Evolutionary conservation across 2,113 vertebrate species (phyloP).

Genomic region (Delphinapterus leucas): DNA sequence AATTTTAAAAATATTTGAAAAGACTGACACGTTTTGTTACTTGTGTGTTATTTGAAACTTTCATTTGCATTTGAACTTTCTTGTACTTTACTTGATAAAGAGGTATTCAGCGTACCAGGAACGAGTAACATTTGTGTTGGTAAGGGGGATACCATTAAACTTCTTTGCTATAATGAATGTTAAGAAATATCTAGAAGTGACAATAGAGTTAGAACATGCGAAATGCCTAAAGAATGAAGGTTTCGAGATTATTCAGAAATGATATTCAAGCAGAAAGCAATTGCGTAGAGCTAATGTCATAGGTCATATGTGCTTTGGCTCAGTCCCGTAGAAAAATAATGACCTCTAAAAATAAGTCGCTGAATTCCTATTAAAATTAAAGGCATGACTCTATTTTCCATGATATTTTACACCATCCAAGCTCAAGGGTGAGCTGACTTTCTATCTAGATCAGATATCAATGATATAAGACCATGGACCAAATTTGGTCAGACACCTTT

Average conservation of each 20-base stretch:
- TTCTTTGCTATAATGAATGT: neutral
- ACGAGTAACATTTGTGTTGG: neutral
- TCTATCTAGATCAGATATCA: neutral
- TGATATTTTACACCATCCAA: slow-evolving; percentile 7
- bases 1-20: neutral
- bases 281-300: neutral
- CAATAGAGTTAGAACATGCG: neutral
- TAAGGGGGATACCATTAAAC: neutral
- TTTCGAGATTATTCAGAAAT: neutral
- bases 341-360: neutral
- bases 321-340: neutral
- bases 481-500: neutral
- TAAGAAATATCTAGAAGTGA: neutral
- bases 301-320: neutral
- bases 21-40: neutral
- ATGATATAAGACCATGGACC: neutral
- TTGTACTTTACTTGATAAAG: neutral
- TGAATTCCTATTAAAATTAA: neutral
- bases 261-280: neutral
- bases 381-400: neutral
- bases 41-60: neutral
- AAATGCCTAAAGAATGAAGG: neutral
- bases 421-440: neutral
- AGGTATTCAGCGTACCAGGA: neutral
- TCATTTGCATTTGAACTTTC: neutral